Evolutionary conservation across 2,888 invertebrate species (phyloP), one percentile per base, ranked within the genome.

Genomic region (Acanthosoma haemorrhoidale): DNA sequence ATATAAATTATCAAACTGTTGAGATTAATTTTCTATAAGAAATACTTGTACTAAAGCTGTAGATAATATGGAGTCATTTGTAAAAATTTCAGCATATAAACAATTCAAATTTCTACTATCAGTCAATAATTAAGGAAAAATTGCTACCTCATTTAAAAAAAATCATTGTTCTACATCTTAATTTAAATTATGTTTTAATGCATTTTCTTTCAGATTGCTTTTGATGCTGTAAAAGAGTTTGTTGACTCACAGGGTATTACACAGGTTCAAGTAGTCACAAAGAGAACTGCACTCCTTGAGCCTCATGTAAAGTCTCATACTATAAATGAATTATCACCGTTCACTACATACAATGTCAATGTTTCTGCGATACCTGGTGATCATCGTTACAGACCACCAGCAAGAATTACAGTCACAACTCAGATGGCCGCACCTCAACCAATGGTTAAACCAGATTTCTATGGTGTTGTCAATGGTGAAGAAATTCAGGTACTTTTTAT

Each of bases 361-460:
- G 88, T 74, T 3, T 71, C 72, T 15, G 75, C 75, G 13, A 74
- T 75, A 16, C 74, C 75, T 9, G 64, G 73, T 9, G 74, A 75
- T 66, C 74, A 75, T 61, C 71, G 72, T 2, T 94, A 94, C 79
- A 84, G 91, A 75, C 95, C 95, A 6, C 94, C 95, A 0, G 93
- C 94, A 0, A 92, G 92, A 80, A 94, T 95, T 64, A 94, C 92
- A 0, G 94, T 95, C 0, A 96, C 95, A 2, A 95, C 95, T 0
- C 94, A 95, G 82, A 95, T 95, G 94, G 95, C 95, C n/a, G 94
- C 94, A 0, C 95, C 95, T 0, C 93, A 94, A 76, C 94, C 94
- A 0, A 95, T 95, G 94, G 94, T 94, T 0, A 92, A 94, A 78
- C 95, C 95, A 0, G 95, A 95, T 80, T 94, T 94, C 79, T 93